phyloP scores from a whole-genome alignment of 2,888 invertebrate species.

The Leptopilina syphax region DNA sequence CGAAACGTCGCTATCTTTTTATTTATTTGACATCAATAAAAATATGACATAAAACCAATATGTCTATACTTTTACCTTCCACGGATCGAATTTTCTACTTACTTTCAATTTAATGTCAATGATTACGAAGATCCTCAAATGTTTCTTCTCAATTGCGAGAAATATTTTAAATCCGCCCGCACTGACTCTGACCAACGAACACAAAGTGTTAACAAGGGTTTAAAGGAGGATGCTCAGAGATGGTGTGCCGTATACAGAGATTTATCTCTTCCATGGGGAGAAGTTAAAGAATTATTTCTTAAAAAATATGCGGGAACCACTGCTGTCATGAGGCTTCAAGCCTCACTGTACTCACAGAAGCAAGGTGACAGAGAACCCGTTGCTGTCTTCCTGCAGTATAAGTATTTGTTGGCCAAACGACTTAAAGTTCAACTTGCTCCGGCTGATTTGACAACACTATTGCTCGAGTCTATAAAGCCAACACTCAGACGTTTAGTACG shows the following conservation, averaged over 20 bases:
- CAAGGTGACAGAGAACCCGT: not conserved
- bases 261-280: not conserved
- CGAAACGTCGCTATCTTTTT: too few relatives aligned
- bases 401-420: not conserved
- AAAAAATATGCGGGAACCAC: not conserved
- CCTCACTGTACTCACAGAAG: not conserved
- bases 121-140: too few relatives aligned
- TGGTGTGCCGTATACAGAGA: not conserved
- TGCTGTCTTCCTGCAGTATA: not conserved
- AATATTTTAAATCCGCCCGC: not conserved
- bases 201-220: not conserved
- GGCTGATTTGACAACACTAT: not conserved
- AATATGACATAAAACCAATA: too few relatives aligned
- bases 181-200: not conserved
- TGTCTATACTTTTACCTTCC: too few relatives aligned
- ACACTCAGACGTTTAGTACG: not conserved
- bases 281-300: not conserved
- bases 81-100: too few relatives aligned
- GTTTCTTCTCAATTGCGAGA: too few relatives aligned
- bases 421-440: not conserved
- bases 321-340: not conserved
- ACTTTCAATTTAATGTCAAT: too few relatives aligned
- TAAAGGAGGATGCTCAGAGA: not conserved
- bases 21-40: too few relatives aligned
- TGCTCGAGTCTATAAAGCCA: not conserved